Evolutionary conservation across 2,888 invertebrate genomes (phyloP), one percentile per base, ranked within the genome.

Genomic region (Tricholauxania praeusta): DNA sequence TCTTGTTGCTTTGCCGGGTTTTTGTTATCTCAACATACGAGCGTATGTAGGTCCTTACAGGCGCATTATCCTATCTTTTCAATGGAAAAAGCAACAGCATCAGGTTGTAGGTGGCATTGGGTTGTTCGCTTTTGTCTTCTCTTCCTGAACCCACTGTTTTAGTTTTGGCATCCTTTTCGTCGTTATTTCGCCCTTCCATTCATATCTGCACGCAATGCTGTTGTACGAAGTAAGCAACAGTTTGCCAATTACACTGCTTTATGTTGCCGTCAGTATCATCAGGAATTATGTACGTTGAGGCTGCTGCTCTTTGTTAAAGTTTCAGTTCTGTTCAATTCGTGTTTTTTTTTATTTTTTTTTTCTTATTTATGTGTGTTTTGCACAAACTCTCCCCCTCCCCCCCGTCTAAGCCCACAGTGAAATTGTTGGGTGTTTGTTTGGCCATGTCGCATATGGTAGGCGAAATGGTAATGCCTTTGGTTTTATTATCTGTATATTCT

Each of bases 171-270:
- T 39, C 39, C 39, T 39, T 39, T 39, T 4, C 39, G 6, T 39
- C 28, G 28, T 28, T 28, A 28, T 39, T 39, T 39, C 39, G 39
- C 39, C 39, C 39, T 10, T 39, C 39, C 39, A 39, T 39, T 39
- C 12, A n/a, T 48, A 48, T 63, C 2, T 57, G 49, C 17, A 15
- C 22, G 15, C 19, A 17, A 19, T 22, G 52, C 28, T 53, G 53
- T 55, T 10, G n/a, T n/a, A 49, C 64, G 22, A 17, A 62, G 71
- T 73, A 66, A 66, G 71, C 73, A 73, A 73, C 71, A 74, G 73
- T 74, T 74, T 66, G 67, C 63, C 71, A 66, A 67, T 71, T 67
- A 74, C 63, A 63, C 53, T 39, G 39, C 39, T 39, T 65, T 59
- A 74, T 59, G 28, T 71, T n/a, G 47, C 53, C 12, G 65, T 60